phyloP scores from a whole-genome alignment of 2,113 vertebrate species.

The Rhagologus leucostigma region DNA sequence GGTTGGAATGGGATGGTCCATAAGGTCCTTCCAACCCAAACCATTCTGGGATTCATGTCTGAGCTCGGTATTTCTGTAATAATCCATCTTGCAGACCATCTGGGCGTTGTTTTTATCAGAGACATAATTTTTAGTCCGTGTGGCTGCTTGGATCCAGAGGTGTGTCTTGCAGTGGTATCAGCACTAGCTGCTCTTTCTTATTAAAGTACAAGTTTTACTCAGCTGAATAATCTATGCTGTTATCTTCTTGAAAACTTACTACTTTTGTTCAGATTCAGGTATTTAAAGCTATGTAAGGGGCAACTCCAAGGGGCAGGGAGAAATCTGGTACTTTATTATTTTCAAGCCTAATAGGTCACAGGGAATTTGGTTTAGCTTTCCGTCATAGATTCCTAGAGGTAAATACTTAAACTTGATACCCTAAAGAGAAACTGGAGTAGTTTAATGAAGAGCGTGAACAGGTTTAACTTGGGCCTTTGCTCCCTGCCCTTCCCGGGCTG shows the following conservation, averaged over 20 bases:
- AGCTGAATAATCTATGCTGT: accelerated
- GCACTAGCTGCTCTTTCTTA: background rate
- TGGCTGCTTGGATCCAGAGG: background rate
- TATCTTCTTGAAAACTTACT: background rate
- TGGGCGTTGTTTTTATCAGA: background rate
- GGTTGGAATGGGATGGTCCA: background rate
- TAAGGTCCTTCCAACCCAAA: background rate
- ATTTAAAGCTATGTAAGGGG: background rate
- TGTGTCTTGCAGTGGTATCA: accelerated
- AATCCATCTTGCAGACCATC: accelerated
- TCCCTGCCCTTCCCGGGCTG: background rate
- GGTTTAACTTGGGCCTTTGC: background rate
- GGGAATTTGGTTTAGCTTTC: background rate
- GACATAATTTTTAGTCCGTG: accelerated
- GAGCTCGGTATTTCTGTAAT: background rate
- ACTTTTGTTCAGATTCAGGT: accelerated
- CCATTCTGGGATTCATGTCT: background rate
- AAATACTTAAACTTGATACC: background rate
- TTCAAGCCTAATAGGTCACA: background rate
- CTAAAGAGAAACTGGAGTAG: no score
- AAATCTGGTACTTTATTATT: background rate
- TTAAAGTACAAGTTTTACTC: background rate
- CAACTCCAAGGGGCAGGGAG: accelerated
- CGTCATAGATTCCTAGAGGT: background rate
- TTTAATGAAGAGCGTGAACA: background rate